Conservation (phyloP, 2,888 invertebrate genomes). For the Axea sp. region DNA sequence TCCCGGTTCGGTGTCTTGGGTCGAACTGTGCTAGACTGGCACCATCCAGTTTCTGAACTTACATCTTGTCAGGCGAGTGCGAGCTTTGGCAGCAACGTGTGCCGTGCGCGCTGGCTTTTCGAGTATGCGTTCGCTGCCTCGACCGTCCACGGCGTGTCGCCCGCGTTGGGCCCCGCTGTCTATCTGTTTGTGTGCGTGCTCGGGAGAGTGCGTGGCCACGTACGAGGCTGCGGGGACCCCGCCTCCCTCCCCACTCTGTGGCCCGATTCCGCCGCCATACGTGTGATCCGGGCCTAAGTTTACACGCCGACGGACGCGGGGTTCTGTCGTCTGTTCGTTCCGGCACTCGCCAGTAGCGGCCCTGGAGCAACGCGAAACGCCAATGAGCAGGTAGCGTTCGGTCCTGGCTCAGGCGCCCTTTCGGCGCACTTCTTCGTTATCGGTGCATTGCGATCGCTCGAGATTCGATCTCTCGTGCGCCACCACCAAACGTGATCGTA, state of each 20-base stretch:
- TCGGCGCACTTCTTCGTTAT: constrained; percentile 25
- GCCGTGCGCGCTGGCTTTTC: constrained; percentile 81
- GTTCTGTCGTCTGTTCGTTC: constrained; percentile 21
- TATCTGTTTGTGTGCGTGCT: constrained; percentile 76
- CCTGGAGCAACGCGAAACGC: constrained; percentile 8
- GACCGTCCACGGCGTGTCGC: constrained; percentile 15
- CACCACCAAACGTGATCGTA: constrained; percentile 3
- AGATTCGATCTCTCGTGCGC: constrained; percentile 26
- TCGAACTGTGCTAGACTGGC: constrained; percentile 78
- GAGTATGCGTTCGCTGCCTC: constrained; percentile 82
- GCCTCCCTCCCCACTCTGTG: constrained; percentile 67
- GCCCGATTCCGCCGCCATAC: constrained; percentile 64
- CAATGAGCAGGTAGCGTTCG: constrained; percentile 15
- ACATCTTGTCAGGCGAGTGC: constrained; percentile 79
- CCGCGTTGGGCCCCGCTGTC: constrained; percentile 57
- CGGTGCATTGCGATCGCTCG: constrained; percentile 27
- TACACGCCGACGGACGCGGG: constrained; percentile 37
- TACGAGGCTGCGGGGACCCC: constrained; percentile 73
- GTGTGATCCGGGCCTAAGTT: constrained; percentile 62
- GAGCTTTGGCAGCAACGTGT: constrained; percentile 80
- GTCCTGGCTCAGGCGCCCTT: constrained; percentile 16
- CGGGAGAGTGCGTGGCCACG: constrained; percentile 79
- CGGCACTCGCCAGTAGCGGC: constrained; percentile 31
- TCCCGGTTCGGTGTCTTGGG: constrained; percentile 79
- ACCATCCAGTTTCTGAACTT: constrained; percentile 77